Evolutionary conservation across 2,113 vertebrate species (phyloP).

Genomic region (Prietella phreatophila): DNA sequence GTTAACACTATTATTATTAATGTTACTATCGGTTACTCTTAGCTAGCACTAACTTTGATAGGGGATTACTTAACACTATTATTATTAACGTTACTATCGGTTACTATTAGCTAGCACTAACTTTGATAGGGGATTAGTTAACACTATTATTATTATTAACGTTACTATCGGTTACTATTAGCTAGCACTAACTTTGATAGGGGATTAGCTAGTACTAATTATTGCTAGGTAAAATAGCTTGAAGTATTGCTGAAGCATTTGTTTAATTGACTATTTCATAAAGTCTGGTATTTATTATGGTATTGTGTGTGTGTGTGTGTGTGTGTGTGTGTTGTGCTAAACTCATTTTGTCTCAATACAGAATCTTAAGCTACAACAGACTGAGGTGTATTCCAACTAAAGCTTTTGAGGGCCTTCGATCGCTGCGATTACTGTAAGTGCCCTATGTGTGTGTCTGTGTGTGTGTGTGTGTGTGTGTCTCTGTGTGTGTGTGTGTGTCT

Average conservation of each 20-base stretch:
- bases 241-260: neutral
- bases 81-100: accelerated
- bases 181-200: neutral
- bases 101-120: no score
- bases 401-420: constrained; percentile 52
- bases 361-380: constrained; percentile 57
- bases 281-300: neutral
- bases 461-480: no score
- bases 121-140: no score
- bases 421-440: constrained; percentile 53
- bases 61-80: no score
- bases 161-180: no score
- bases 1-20: neutral
- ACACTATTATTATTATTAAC: no score
- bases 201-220: neutral
- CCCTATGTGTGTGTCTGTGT: neutral
- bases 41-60: neutral
- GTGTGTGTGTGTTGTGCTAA: constrained; percentile 19
- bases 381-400: constrained; percentile 55
- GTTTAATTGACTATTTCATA: neutral
- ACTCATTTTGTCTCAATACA: constrained; percentile 25
- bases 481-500: no score
- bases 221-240: neutral
- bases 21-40: no score
- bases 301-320: neutral